Evolutionary conservation across 1,140 invertebrate species (phyloP), one percentile per base, ranked within the genome.

Genomic region (Bacillus rossius): DNA sequence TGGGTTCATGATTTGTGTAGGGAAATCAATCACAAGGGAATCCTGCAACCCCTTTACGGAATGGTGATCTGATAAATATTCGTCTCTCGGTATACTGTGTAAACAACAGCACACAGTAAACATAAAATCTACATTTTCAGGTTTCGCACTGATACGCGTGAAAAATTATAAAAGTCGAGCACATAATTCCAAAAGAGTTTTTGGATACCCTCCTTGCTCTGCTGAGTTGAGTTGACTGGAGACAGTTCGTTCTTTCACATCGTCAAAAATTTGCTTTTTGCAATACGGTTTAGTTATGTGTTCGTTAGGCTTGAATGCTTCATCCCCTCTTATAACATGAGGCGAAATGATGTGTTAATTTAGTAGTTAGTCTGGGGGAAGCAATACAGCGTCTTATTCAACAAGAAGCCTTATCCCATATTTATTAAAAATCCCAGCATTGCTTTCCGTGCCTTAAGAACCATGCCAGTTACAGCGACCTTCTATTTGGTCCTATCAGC

Each of bases 71-170:
- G 16, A 17, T n/a, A 45, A 45, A 45, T 45, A 22, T 45, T 22
- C 3, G 5, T 45, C 42, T 4, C 42, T 45, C 5, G n/a, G 42
- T n/a, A 45, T 45, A 22, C 20, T 45, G 42, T 45, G 42, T 45
- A 45, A 45, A 45, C 42, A 45, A 45, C 42, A 45, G 42, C 42
- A 45, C 16, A 45, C 42, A 8, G n/a, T 45, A 45, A n/a, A 8
- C 8, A 45, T 45, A 5, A 22, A 45, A 17, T 45, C 42, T n/a
- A n/a, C 42, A 45, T 7, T 14, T 45, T 45, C 42, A 45, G 20
- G 16, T 45, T 45, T 45, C n/a, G n/a, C 42, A 45, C n/a, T 45
- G 8, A 45, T 45, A n/a, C 5, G 42, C 5, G 16, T 45, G 20
- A 45, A 45, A 45, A 45, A 45, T 45, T 45, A 5, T 45, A 22